Percentiles rank a stretch among this genome's conserved stretches.
Conservation (phyloP, 2,888 invertebrate genomes). For the Diadromus collaris region DNA sequence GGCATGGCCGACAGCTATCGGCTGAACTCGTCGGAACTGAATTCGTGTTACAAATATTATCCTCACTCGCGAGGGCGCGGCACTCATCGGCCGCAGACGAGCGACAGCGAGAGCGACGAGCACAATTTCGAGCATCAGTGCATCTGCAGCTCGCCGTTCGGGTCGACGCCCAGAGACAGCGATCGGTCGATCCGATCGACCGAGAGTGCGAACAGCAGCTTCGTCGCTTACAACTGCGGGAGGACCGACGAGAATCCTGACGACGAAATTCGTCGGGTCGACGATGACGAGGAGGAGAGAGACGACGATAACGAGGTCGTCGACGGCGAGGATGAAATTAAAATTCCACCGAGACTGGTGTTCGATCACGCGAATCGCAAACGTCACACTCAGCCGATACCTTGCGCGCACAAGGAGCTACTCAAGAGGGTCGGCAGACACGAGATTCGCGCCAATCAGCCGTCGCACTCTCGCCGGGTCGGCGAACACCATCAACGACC, state of each 20-base stretch:
- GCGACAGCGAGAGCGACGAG: slow-evolving; percentile 78
- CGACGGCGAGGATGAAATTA: not conserved
- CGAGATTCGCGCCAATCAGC: slow-evolving; percentile 75
- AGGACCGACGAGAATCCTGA: slow-evolving; percentile 61
- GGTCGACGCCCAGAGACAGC: slow-evolving; percentile 87
- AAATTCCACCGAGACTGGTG: slow-evolving; percentile 43
- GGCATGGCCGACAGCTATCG: slow-evolving; percentile 92
- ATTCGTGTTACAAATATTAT: slow-evolving; percentile 71
- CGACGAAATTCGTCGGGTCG: not conserved
- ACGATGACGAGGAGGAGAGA: slow-evolving; percentile 44
- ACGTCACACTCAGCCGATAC: slow-evolving; percentile 72
- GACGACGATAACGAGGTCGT: slow-evolving; percentile 34
- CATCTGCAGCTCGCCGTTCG: slow-evolving; percentile 87
- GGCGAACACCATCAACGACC: slow-evolving; percentile 71
- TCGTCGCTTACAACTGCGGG: slow-evolving; percentile 65
- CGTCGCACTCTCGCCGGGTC: slow-evolving; percentile 60
- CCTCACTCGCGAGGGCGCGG: slow-evolving; percentile 47
- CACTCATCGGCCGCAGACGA: slow-evolving; percentile 58
- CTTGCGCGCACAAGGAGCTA: slow-evolving; percentile 62
- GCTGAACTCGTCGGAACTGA: slow-evolving; percentile 73
- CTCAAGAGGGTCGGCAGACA: slow-evolving; percentile 66
- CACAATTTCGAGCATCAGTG: slow-evolving; percentile 86
- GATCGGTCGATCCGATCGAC: slow-evolving; percentile 83
- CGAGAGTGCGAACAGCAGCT: slow-evolving; percentile 76
- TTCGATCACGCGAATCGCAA: slow-evolving; percentile 53